Evolutionary conservation across 1,140 invertebrate genomes (phyloP).

Genomic region (Oppia nitens): DNA sequence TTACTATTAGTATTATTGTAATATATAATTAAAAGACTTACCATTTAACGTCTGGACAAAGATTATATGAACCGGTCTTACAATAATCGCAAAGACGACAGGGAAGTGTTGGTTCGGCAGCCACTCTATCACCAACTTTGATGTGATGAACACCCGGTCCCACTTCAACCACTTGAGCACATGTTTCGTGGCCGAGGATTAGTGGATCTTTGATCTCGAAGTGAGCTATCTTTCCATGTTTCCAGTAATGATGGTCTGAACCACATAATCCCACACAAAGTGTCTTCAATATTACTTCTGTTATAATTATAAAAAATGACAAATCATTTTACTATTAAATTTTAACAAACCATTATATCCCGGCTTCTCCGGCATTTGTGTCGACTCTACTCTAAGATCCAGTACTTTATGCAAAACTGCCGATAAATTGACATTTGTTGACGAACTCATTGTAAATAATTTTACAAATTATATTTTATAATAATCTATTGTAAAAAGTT

Average conservation of each 20-base stretch:
- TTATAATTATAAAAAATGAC: too few relatives aligned
- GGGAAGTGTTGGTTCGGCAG: constrained; percentile 76
- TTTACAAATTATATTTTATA: too few relatives aligned
- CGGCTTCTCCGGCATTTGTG: constrained; percentile 6
- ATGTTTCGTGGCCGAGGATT: constrained; percentile 75
- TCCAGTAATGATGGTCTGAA: constrained; percentile 81
- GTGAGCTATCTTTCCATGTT: constrained; percentile 57
- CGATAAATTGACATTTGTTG: constrained; percentile 10
- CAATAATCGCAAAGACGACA: constrained; percentile 68
- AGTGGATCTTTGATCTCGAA: constrained; percentile 65
- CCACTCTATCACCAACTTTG: constrained; percentile 65
- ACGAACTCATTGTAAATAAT: too few relatives aligned
- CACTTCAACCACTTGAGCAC: constrained; percentile 48
- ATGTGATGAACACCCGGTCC: constrained; percentile 57
- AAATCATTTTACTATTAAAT: not conserved
- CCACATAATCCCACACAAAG: constrained; percentile 85
- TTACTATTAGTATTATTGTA: too few relatives aligned
- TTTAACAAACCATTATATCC: constrained; percentile 10
- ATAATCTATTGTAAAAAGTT: too few relatives aligned
- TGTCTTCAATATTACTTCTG: constrained; percentile 37
- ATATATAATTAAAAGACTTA: too few relatives aligned
- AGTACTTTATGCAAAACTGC: constrained; percentile 6
- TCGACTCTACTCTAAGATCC: constrained; percentile 8
- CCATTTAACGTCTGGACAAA: constrained; percentile 50
- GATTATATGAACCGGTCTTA: constrained; percentile 69